Evolutionary conservation across 2,113 vertebrate species (phyloP).

Genomic region (Nycticorax nycticorax): DNA sequence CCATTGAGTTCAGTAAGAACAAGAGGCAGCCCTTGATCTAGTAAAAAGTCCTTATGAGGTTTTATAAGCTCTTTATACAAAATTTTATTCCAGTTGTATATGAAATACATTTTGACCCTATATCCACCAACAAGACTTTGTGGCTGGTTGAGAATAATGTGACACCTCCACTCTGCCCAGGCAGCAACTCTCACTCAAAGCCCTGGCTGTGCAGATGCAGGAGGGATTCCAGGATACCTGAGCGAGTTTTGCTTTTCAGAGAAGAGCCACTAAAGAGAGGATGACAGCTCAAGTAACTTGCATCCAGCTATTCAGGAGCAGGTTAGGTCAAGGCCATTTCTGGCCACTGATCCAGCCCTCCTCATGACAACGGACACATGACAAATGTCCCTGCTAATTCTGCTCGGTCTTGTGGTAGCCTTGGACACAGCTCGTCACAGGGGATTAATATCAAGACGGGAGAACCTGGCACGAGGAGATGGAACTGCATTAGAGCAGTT

Average conservation of each 20-base stretch:
- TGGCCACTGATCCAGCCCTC: not conserved
- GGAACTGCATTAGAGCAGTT: conserved; percentile 7
- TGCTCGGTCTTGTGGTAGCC: conserved; percentile 26
- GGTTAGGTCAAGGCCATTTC: conserved; percentile 35
- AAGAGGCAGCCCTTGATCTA: conserved; percentile 13
- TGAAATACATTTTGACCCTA: conserved; percentile 15
- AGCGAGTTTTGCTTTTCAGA: conserved; percentile 2
- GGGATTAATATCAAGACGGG: conserved; percentile 34
- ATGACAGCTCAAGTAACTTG: conserved; percentile 7
- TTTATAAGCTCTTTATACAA: conserved; percentile 46
- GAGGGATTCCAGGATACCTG: not conserved
- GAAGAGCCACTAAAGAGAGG: not conserved
- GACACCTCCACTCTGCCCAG: not conserved
- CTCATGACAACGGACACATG: not conserved
- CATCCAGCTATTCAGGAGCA: not conserved
- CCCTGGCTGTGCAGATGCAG: not conserved
- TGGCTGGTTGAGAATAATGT: not conserved
- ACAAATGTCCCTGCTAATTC: conserved; percentile 38
- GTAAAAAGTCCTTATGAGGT: conserved; percentile 30
- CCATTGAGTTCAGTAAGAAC: conserved; percentile 50
- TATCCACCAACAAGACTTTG: not conserved
- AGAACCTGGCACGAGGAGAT: not conserved
- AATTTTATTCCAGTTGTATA: not conserved
- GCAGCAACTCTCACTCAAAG: not conserved
- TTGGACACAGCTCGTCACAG: not conserved